Percentiles rank a stretch among this genome's conserved stretches.
These are phyloP conservation scores for Acanthiza pusilla DNA, from an alignment of 2,797 vertebrate species.

Conservation along the genomic window DNA sequence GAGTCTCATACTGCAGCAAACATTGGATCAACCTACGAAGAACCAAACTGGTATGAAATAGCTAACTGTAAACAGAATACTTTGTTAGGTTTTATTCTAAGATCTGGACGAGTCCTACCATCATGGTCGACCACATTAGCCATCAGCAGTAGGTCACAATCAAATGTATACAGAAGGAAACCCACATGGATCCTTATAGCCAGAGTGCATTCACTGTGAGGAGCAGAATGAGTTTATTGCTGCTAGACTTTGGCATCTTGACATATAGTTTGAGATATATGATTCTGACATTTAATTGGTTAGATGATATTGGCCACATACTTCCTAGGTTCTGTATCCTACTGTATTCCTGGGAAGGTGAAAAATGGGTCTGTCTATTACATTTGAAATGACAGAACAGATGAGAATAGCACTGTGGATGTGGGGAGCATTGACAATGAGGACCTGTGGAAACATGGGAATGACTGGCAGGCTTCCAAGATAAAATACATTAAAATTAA, in stretches of 20 bases:
- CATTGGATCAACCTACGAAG: not conserved
- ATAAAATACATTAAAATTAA: conserved; percentile 45
- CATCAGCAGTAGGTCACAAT: conserved; percentile 1
- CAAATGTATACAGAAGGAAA: conserved; percentile 4
- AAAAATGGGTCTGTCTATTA: conserved; percentile 60
- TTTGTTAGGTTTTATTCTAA: conserved; percentile 5
- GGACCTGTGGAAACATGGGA: not conserved
- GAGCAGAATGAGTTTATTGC: conserved; percentile 49
- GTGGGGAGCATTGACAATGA: conserved; percentile 22
- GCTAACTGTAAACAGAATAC: not conserved
- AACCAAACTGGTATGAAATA: not conserved
- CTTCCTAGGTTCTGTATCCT: conserved; percentile 67
- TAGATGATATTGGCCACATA: conserved; percentile 70
- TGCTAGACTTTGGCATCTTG: conserved; percentile 51
- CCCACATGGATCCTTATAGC: not conserved
- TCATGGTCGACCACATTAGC: not conserved
- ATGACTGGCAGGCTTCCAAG: not conserved
- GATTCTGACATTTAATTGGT: conserved; percentile 78
- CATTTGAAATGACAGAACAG: conserved; percentile 61
- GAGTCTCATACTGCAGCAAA: not conserved
- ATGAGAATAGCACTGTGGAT: conserved; percentile 63
- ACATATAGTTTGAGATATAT: conserved; percentile 68
- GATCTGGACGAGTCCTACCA: not conserved
- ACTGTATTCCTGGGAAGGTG: conserved; percentile 65
- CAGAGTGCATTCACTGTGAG: not conserved